Evolutionary conservation across 2,113 vertebrate species (phyloP), one percentile per base, ranked within the genome.

Genomic region (Gymnarchus niloticus): DNA sequence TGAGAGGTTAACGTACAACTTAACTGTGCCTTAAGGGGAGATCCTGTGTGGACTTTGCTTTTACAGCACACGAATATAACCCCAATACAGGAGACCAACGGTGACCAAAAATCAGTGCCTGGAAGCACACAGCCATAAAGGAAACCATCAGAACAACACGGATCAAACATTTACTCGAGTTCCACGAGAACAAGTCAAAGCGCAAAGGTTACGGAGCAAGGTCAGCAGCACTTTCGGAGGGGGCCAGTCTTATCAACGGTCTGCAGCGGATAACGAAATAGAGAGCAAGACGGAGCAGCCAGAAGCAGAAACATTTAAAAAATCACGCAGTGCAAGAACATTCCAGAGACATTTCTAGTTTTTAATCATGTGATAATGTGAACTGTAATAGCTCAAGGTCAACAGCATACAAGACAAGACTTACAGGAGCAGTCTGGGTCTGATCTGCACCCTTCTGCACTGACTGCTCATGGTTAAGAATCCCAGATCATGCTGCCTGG

Each of bases 101-200:
- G 12, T n/a, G 41, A 19, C 76, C 76, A 21, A n/a, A 33, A 73
- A 21, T 7, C 14, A n/a, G n/a, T n/a, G n/a, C n/a, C n/a, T n/a
- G 65, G 65, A 10, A 73, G 33, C 17, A 80, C 23, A 8, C 76
- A 46, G 44, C 44, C 10, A 25, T 8, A 48, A n/a, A 80, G 3
- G 7, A 73, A 48, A 19, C 44, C 46, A 80, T 49, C 76, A 48
- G 37, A 44, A 49, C 76, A 80, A 48, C 23, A 80, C 44, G 23
- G 46, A 49, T 80, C 76, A 80, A 80, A 80, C 41, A 48, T 49
- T 80, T 80, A 80, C 76, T 80, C 37, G 9, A 80, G 46, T 49
- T 41, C 14, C 65, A 73, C 65, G 33, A 37, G 12, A 73, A 41
- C 65, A 37, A 73, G 41, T 33, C 65, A 73, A 73, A 73, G 65